Percentiles rank a stretch among this genome's conserved stretches.
Conservation (phyloP, 2,113 vertebrate species). For the Dicerorhinus sumatrensis region DNA sequence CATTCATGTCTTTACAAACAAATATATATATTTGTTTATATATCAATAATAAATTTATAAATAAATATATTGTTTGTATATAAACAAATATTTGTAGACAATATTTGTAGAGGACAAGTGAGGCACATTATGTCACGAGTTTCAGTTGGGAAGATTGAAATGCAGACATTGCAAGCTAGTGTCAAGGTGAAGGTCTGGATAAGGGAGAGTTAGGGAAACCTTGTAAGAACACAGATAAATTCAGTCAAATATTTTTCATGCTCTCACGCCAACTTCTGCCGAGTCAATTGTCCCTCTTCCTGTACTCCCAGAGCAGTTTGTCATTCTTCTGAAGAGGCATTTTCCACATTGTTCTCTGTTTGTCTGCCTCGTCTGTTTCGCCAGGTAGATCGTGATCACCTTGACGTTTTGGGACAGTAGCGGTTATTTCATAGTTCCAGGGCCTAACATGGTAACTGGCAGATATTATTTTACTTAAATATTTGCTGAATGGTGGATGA, state of each 20-base stretch:
- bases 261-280: neutral
- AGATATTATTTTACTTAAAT: slow-evolving; percentile 38
- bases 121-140: neutral
- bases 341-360: neutral
- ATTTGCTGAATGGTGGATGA: neutral
- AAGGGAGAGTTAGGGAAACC: too few species aligned
- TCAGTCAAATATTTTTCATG: neutral
- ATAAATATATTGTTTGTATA: too few species aligned
- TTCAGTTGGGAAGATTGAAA: neutral
- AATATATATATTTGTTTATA: too few species aligned
- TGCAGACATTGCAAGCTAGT: neutral
- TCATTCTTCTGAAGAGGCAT: neutral
- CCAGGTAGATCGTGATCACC: neutral
- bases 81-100: neutral
- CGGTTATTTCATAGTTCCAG: neutral
- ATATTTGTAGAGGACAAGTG: neutral
- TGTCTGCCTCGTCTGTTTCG: neutral
- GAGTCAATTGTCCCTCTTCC: neutral
- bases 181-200: neutral
- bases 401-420: neutral
- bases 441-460: neutral
- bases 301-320: neutral
- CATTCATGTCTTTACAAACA: neutral
- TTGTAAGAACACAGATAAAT: too few species aligned
- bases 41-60: too few species aligned